Base-by-base conservation (phyloP, 53 echinoderm and acorn worm genomes). In the Echinometra lucunter region DNA sequence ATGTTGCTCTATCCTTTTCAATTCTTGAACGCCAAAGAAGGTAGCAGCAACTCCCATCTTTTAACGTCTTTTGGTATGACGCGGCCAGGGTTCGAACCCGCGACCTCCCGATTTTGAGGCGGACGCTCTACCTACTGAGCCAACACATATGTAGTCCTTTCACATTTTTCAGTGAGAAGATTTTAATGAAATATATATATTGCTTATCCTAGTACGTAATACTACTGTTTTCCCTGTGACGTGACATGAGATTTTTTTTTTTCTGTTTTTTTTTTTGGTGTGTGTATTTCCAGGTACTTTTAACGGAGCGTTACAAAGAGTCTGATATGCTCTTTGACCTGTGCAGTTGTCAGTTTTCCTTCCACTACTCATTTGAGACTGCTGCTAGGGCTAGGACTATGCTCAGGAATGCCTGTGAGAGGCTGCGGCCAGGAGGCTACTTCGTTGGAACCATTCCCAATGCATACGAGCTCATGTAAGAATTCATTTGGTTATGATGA, bases 371-470 rank as follows among this genome's bases (percentile, higher is more conserved):
- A 72, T 98, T 98, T 96, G 98, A 98, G 94, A 95, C 96, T 57
- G 89, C 95, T 44, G 95, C 85, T 45, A 96, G 97, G 90, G 98
- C 97, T 30, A 95, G 97, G 57, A 97, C 96, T 66, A 98, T 98
- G 98, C 94, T 98, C 81, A 96, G 97, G 80, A 98, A 98, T 82
- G 97, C 97, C 12, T 98, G 98, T 85, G 97, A 96, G 93, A 96
- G 96, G 66, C 94, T 98, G 57, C 92, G 94, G 27, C 98, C 97
- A 1, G 98, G 98, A 49, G 97, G 98, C 2, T 96, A 97, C 95
- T 98, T 98, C 94, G 87, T 98, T 74, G 98, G 98, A 45, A 97
- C 98, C 55, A 97, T 97, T 32, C 98, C 98, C n/a, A 97, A 98
- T 94, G 96, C 92, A 28, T 97, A 95, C 92, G 98, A 98, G 94